phyloP scores from a whole-genome alignment of 1,140 invertebrate species.

The Elymnias hypermnestra region DNA sequence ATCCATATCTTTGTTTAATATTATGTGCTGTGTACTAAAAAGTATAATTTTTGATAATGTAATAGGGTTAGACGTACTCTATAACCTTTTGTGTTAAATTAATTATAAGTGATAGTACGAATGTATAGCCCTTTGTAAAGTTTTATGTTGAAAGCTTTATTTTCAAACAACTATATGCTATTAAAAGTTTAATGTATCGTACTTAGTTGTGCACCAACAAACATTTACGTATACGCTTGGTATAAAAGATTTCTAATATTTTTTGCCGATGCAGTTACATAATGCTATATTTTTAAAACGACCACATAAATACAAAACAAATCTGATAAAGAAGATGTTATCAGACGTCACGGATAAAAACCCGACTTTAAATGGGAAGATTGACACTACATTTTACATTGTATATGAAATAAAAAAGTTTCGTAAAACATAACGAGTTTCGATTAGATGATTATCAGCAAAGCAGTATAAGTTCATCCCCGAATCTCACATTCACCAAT shows the following conservation, averaged over 20 bases:
- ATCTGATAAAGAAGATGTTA: conserved; percentile 20
- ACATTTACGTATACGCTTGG: too few species aligned
- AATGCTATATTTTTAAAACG: conserved; percentile 7
- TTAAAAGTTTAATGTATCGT: too few species aligned
- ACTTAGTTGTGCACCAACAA: too few species aligned
- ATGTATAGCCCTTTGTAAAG: too few species aligned
- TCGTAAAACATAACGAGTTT: conserved; percentile 6
- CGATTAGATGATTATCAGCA: conserved; percentile 5
- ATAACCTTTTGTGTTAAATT: too few species aligned
- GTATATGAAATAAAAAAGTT: not conserved
- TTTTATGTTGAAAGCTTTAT: too few species aligned
- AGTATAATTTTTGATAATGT: too few species aligned
- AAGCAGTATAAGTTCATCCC: not conserved
- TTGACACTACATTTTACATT: conserved; percentile 21
- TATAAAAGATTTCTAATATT: too few species aligned
- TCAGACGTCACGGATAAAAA: conserved; percentile 20
- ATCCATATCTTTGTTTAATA: not conserved
- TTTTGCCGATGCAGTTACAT: conserved; percentile 6
- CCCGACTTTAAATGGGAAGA: conserved; percentile 14
- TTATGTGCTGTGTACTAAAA: not conserved
- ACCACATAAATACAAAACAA: conserved; percentile 40
- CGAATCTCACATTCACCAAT: too few species aligned
- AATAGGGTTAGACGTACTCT: too few species aligned
- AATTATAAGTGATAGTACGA: too few species aligned
- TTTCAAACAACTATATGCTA: too few species aligned